Percentiles rank a stretch among this genome's conserved stretches.
Evolutionary conservation across 1,140 invertebrate genomes (phyloP).

Genomic region (Nautilus pompilius): DNA sequence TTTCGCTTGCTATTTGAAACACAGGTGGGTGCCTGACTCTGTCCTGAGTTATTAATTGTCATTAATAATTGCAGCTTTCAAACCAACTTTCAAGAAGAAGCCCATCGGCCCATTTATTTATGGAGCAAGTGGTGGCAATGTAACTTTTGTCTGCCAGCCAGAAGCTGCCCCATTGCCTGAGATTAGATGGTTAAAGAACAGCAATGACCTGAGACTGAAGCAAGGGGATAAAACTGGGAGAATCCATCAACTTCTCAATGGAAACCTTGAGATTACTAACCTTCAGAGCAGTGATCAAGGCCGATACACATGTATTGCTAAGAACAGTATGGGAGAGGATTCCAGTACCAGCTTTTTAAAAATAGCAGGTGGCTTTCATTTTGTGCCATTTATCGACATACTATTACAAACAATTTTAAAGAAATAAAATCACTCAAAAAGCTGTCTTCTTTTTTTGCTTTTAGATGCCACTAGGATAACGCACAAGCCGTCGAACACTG

Average conservation of each 20-base stretch:
- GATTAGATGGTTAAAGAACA: constrained; percentile 89
- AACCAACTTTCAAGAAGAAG: constrained; percentile 84
- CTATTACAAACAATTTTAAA: no score
- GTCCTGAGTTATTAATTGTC: neutral
- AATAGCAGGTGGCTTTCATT: no score
- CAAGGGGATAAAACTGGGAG: constrained; percentile 15
- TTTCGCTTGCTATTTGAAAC: neutral
- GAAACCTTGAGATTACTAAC: constrained; percentile 37
- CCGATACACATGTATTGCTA: constrained; percentile 50
- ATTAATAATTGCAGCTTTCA: constrained; percentile 64
- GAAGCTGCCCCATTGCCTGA: constrained; percentile 88
- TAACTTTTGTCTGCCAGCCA: constrained; percentile 86
- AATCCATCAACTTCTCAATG: constrained; percentile 31
- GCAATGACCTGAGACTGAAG: constrained; percentile 66
- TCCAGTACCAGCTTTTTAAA: no score
- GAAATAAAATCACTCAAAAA: no score
- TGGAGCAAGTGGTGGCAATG: constrained; percentile 84
- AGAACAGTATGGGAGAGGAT: constrained; percentile 30
- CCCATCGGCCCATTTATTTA: constrained; percentile 86
- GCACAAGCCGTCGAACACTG: constrained; percentile 11
- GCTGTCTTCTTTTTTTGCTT: no score
- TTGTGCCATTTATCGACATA: no score
- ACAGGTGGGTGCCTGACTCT: neutral
- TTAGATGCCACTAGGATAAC: constrained; percentile 24
- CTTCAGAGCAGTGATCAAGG: constrained; percentile 42